Base-by-base conservation (phyloP, 2,113 vertebrate species). In the Tragelaphus strepsiceros region DNA sequence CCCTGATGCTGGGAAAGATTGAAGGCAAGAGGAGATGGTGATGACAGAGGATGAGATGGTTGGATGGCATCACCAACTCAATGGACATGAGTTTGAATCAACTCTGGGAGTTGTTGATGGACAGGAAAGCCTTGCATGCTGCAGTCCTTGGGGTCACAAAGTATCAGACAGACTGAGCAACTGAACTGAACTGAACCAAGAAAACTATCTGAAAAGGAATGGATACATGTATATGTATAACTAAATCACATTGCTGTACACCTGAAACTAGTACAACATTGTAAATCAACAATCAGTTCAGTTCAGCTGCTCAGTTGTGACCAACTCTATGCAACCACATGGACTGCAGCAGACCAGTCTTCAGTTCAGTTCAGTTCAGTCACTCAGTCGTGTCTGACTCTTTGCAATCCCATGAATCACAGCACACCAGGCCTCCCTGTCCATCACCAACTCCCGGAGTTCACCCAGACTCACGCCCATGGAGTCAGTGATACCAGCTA, bases 11-110 rank as follows among this genome's bases (percentile, higher is more conserved):
- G 67, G n/a, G n/a, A 71, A 39, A 39, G 67, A 71, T 12, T 71
- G n/a, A 71, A 22, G n/a, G 10, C 0, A 2, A 39, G 19, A 71
- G n/a, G 19, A 71, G 67, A 71, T 0, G 2, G 67, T 2, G 19
- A 71, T 0, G 1, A 39, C 67, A 22, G 67, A 39, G n/a, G 67
- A 39, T 39, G 67, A 71, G 67, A 35, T 71, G 19, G 5, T 22
- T 71, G n/a, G 67, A 39, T 71, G 67, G n/a, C 67, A 39, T 39
- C 19, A 22, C 67, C 0, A 5, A 35, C 67, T 39, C 67, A 71
- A 22, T 39, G 67, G 67, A 64, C 15, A 9, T n/a, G 32, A n/a
- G 30, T 64, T n/a, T 64, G 30, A 64, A 32, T 64, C 15, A n/a
- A n/a, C 8, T 64, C 62, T 16, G 7, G 62, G 30, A n/a, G 15